Percentiles rank a stretch among this genome's conserved stretches.
Conservation (phyloP, 2,113 vertebrate species). For the Misgurnus mizolepis region DNA sequence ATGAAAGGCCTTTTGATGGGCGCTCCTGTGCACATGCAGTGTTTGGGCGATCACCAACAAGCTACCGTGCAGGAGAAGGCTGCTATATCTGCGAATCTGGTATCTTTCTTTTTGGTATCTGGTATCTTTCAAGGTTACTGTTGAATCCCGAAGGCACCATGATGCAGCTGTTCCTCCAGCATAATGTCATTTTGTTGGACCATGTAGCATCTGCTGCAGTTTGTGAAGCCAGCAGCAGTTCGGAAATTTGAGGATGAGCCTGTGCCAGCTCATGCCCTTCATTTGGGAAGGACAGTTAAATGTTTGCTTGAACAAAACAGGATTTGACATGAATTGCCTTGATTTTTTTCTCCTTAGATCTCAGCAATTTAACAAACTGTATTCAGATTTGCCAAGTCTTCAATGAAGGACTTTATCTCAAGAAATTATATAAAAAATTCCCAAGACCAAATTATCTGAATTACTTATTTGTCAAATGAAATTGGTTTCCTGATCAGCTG, state of each 20-base stretch:
- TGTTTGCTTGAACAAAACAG: background rate
- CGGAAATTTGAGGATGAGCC: conserved; percentile 28
- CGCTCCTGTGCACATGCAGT: conserved; percentile 17
- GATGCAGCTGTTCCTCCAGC: conserved; percentile 35
- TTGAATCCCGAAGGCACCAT: conserved; percentile 5
- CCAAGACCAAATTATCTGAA: too few relatives aligned
- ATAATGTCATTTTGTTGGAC: conserved; percentile 8
- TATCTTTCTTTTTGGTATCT: background rate
- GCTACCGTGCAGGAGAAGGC: background rate
- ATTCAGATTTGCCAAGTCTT: too few relatives aligned
- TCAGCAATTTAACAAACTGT: too few relatives aligned
- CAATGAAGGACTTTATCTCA: too few relatives aligned
- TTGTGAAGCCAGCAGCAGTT: conserved; percentile 44
- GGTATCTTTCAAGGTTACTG: conserved; percentile 35
- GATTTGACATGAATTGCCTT: background rate
- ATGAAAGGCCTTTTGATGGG: conserved; percentile 45
- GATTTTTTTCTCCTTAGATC: background rate
- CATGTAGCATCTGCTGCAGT: conserved; percentile 17
- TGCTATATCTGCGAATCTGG: conserved; percentile 1
- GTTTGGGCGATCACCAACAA: conserved; percentile 9
- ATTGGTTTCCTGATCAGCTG: too few relatives aligned
- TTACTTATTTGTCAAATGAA: too few relatives aligned
- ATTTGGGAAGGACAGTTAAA: conserved; percentile 27
- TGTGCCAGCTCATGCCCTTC: conserved; percentile 44
- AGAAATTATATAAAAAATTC: too few relatives aligned